Conservation (phyloP, 2,888 invertebrate genomes). For the Conomelus anceps region DNA sequence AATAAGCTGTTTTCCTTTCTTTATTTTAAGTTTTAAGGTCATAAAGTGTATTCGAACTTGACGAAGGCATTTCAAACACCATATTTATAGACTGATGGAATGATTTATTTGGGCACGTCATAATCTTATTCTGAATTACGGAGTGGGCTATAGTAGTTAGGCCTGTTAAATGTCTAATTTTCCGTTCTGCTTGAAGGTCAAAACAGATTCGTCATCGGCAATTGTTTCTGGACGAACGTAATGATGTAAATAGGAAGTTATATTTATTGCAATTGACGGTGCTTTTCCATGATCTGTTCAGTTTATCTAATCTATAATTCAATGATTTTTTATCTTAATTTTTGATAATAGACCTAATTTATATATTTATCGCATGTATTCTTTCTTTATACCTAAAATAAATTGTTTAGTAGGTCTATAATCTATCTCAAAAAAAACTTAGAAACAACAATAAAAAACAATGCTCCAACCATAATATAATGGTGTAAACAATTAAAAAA, state of each 20-base stretch:
- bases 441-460: no score
- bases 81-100: neutral
- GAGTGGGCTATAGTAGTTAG: neutral
- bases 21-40: no score
- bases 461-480: no score
- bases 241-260: neutral
- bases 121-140: neutral
- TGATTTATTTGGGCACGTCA: neutral
- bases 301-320: neutral
- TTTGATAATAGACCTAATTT: no score
- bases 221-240: neutral
- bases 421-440: no score
- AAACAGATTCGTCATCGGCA: neutral
- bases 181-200: neutral
- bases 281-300: neutral
- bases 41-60: no score
- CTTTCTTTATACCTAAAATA: no score
- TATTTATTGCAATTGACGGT: neutral
- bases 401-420: no score
- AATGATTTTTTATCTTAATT: neutral
- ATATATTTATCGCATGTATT: no score
- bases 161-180: neutral
- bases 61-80: no score
- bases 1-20: no score
- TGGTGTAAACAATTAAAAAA: no score